Percentiles rank a stretch among this genome's conserved stretches.
These are phyloP conservation scores for Hippoglossus hippoglossus DNA, from an alignment of 2,797 vertebrate species.

Conservation along the genomic window DNA sequence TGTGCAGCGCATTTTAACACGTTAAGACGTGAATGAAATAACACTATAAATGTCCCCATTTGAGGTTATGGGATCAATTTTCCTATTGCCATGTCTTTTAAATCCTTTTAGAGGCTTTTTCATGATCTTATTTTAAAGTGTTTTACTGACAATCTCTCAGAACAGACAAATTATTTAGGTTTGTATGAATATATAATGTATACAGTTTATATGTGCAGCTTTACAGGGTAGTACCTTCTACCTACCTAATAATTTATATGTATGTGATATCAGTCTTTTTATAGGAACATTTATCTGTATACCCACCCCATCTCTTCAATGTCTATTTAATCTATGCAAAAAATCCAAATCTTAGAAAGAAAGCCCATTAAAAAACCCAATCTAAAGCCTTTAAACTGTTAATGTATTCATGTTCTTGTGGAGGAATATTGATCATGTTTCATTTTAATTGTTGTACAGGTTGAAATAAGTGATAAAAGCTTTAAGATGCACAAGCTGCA, in stretches of 20 bases:
- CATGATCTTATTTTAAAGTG: too few species aligned
- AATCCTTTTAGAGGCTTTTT: too few species aligned
- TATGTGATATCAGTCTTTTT: too few species aligned
- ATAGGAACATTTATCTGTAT: too few species aligned
- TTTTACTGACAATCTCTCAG: too few species aligned
- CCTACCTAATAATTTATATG: too few species aligned
- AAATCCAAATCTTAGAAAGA: background rate
- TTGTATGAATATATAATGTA: too few species aligned
- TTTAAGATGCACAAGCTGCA: constrained; percentile 9
- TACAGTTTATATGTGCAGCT: too few species aligned
- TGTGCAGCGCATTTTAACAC: background rate
- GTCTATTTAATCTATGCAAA: too few species aligned
- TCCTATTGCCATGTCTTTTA: background rate
- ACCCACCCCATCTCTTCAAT: too few species aligned
- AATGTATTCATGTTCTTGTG: background rate
- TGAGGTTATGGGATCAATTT: background rate
- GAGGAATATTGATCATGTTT: background rate
- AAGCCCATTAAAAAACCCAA: background rate
- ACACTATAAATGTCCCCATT: background rate
- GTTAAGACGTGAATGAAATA: background rate
- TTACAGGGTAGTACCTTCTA: too few species aligned
- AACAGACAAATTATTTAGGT: too few species aligned
- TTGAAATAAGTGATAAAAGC: constrained; percentile 19
- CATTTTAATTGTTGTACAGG: background rate
- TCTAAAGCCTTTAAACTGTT: background rate